phyloP scores from a whole-genome alignment of 2,797 vertebrate species.

The Danio kyathit region DNA sequence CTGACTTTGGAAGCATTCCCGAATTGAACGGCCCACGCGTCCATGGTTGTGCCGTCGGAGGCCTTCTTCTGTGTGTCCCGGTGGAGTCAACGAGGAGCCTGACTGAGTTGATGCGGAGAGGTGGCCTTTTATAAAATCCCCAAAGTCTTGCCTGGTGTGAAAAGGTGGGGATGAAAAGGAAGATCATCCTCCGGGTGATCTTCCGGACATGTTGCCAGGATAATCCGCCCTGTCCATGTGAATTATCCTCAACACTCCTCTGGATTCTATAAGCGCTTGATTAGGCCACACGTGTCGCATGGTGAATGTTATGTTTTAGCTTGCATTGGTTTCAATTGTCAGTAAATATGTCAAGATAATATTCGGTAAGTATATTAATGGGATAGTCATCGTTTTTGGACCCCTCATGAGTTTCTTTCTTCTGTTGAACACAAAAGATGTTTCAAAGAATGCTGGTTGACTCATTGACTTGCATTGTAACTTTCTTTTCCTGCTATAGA shows the following conservation, averaged over 20 bases:
- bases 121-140: slow-evolving; percentile 60
- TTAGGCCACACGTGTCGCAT: slow-evolving; percentile 22
- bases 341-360: not conserved
- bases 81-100: not conserved
- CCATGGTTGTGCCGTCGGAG: slow-evolving; percentile 62
- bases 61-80: not conserved
- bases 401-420: too few species aligned
- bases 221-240: slow-evolving; percentile 38
- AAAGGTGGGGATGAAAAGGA: slow-evolving; percentile 19
- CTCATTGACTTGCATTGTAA: too few species aligned
- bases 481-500: too few species aligned
- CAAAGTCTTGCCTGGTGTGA: slow-evolving; percentile 62
- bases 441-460: too few species aligned
- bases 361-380: too few species aligned
- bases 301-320: not conserved
- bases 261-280: slow-evolving; percentile 31
- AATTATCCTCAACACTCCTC: slow-evolving; percentile 16
- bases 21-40: slow-evolving; percentile 78
- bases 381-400: too few species aligned
- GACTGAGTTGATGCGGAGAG: not conserved
- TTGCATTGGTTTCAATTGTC: not conserved
- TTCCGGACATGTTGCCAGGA: slow-evolving; percentile 31
- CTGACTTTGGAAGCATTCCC: slow-evolving; percentile 77
- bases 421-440: too few species aligned
- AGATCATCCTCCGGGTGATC: slow-evolving; percentile 40